Base-by-base conservation (phyloP, 2,888 invertebrate genomes). In the Chaitophorus viminalis region DNA sequence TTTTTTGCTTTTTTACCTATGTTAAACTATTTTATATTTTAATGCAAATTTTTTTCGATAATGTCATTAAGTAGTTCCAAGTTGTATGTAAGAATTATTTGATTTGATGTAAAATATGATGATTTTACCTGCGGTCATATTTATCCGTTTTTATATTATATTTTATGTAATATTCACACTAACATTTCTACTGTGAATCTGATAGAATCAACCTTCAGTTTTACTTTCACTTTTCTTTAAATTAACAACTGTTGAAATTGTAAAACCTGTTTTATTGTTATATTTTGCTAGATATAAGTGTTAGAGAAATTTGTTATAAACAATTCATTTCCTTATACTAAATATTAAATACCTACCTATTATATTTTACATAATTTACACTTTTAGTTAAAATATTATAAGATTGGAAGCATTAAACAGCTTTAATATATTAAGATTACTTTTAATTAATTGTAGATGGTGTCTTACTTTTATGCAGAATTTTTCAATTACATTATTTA, bases 211-310 rank as follows among this genome's bases (percentile, higher is more conserved):
- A 60, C 60, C 72, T 87, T 87, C 78, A 36, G 72, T 72, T 86
- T 86, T 74, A 87, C 87, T 87, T 87, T 87, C 87, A 87, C 87
- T 87, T 87, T 74, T 60, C 29, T 72, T 85, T 39, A 70, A 54
- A 54, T 36, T 9, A 79, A 33, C 79, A 78, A 54, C 78, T 86
- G 31, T 36, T 78, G 70, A 72, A 86, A 86, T 36, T 74, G 31
- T 74, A 74, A 29, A 81, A 87, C 87, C 39, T 31, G 87, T 86
- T 86, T 85, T 84, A 54, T 29, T 33, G 36, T 21, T 77, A n/a
- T 25, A 36, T 74, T 9, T 36, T 54, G 60, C 9, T 82, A 70
- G 21, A 29, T 29, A 79, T 14, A 9, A 36, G 31, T 76, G 18
- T 76, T 46, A 18, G 86, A 86, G 86, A 86, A 86, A 86, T 86